Conservation (phyloP, 2,797 vertebrate species). For the Bovichtus diacanthus region DNA sequence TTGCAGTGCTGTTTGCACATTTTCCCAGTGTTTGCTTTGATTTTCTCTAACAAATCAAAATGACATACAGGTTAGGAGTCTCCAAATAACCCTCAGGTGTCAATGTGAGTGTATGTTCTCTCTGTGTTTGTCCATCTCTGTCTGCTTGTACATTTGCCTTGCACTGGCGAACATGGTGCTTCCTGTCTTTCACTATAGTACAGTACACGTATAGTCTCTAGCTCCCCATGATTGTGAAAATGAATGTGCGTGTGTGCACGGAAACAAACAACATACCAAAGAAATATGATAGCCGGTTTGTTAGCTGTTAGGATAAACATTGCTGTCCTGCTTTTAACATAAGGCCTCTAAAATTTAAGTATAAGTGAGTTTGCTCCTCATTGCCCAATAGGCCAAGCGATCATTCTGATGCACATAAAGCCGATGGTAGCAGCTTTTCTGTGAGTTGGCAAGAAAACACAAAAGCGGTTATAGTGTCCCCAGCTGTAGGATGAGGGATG, state of each 20-base stretch:
- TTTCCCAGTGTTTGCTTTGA: background rate
- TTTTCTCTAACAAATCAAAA: background rate
- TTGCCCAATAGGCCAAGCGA: constrained; percentile 33
- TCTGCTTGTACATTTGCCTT: background rate
- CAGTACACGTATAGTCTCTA: accelerated
- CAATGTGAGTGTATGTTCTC: background rate
- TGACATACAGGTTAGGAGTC: background rate
- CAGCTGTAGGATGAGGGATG: constrained; percentile 75
- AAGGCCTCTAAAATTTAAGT: constrained; percentile 18
- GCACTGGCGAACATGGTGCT: background rate
- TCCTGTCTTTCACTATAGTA: background rate
- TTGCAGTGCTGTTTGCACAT: background rate
- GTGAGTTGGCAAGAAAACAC: constrained; percentile 60
- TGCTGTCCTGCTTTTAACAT: constrained; percentile 13
- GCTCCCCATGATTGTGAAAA: background rate
- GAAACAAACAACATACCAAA: background rate
- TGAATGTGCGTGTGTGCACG: background rate
- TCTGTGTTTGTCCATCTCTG: background rate
- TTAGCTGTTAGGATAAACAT: constrained; percentile 7
- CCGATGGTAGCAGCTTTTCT: constrained; percentile 59
- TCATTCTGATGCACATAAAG: constrained; percentile 49
- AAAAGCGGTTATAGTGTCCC: constrained; percentile 72
- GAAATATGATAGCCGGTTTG: background rate
- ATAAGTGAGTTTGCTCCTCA: constrained; percentile 28
- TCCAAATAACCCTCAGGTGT: constrained; percentile 11